Percentiles rank a stretch among this genome's conserved stretches.
phyloP scores from a whole-genome alignment of 1,140 invertebrate species.

The Ips typographus region DNA sequence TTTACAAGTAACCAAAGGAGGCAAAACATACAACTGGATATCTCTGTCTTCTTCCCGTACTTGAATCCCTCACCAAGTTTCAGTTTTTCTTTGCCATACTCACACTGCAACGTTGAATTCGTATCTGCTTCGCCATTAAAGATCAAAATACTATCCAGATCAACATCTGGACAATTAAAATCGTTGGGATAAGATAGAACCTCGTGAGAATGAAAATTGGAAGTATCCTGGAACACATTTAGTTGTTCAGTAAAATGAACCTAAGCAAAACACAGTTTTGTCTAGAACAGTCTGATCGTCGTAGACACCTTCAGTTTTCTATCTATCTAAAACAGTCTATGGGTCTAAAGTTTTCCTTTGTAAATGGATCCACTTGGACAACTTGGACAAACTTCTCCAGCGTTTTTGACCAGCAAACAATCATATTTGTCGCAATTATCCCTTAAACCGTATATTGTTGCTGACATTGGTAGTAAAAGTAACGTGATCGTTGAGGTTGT shows the following conservation, averaged over 20 bases:
- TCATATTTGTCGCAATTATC: slow-evolving; percentile 33
- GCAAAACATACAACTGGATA: slow-evolving; percentile 35
- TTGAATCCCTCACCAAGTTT: slow-evolving; percentile 37
- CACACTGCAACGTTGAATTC: slow-evolving; percentile 27
- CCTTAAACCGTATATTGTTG: not conserved
- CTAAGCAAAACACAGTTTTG: slow-evolving; percentile 34
- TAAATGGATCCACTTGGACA: slow-evolving; percentile 33
- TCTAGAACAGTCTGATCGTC: slow-evolving; percentile 37
- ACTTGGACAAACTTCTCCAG: slow-evolving; percentile 21
- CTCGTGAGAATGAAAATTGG: slow-evolving; percentile 11
- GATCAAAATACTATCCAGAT: slow-evolving; percentile 18
- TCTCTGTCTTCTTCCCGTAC: slow-evolving; percentile 22
- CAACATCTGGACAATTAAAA: slow-evolving; percentile 37
- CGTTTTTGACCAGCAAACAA: slow-evolving; percentile 27
- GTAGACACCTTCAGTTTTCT: slow-evolving; percentile 37
- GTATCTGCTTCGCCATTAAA: slow-evolving; percentile 18
- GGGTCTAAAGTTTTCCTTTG: too few relatives aligned
- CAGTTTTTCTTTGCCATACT: slow-evolving; percentile 34
- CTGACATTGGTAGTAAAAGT: not conserved
- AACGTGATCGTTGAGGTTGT: too few relatives aligned
- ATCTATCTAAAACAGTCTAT: not conserved
- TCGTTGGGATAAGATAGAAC: slow-evolving; percentile 35
- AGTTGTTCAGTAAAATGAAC: slow-evolving; percentile 31
- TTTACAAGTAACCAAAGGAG: slow-evolving; percentile 39
- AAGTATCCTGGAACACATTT: slow-evolving; percentile 40